phyloP scores from a whole-genome alignment of 2,797 vertebrate genomes.

The Gobio occitaniae region DNA sequence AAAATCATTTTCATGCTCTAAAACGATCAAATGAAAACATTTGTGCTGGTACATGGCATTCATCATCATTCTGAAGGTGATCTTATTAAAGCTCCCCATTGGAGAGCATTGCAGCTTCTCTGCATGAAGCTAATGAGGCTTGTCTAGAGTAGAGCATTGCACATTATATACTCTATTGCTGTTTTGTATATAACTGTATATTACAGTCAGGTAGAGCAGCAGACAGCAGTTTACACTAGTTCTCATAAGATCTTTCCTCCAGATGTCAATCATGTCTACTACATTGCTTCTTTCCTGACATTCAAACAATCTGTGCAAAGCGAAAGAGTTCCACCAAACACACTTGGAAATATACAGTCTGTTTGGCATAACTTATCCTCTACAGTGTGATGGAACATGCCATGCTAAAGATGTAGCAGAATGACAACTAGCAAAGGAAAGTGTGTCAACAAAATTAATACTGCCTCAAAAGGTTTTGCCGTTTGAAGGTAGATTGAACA shows the following conservation, averaged over 20 bases:
- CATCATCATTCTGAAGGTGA: constrained; percentile 32
- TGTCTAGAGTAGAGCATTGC: background rate
- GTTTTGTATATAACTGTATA: background rate
- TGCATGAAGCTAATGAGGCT: constrained; percentile 25
- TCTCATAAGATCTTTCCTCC: constrained; percentile 25
- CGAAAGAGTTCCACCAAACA: background rate
- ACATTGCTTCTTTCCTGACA: constrained; percentile 25
- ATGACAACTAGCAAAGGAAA: background rate
- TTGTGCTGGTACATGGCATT: constrained; percentile 7
- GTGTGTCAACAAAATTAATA: background rate
- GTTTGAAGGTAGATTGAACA: background rate
- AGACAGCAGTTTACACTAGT: constrained; percentile 6
- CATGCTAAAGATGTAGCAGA: constrained; percentile 11
- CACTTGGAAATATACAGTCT: constrained; percentile 23
- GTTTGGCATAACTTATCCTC: constrained; percentile 28
- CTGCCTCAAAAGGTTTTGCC: background rate
- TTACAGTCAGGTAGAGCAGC: constrained; percentile 11
- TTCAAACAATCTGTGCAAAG: constrained; percentile 36
- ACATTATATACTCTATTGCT: background rate
- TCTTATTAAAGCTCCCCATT: constrained; percentile 26
- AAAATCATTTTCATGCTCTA: constrained; percentile 34
- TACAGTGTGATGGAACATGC: constrained; percentile 22
- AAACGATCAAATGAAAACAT: constrained; percentile 35
- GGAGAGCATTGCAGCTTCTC: constrained; percentile 19
- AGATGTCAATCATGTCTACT: constrained; percentile 32